Base-by-base conservation (phyloP, 2,797 vertebrate genomes). In the Vultur gryphus region DNA sequence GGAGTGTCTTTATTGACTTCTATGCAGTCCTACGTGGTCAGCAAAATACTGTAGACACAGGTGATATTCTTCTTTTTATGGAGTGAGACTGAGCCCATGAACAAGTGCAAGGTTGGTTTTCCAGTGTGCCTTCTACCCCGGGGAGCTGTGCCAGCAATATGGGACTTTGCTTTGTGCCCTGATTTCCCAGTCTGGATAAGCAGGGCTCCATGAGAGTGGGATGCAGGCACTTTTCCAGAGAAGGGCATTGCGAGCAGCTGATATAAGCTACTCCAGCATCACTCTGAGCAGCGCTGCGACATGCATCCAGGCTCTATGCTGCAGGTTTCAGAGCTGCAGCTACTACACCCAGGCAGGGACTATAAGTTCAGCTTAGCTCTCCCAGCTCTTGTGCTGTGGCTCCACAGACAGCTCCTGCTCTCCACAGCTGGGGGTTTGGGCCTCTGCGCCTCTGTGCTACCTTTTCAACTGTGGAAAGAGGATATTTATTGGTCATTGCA, bases 321-420 rank as follows among this genome's bases (percentile, higher is more conserved):
- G 52, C 31, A 28, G 10, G 31, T 20, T 76, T 69, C 37, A 28
- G 80, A 65, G 44, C 28, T 19, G 24, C 33, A 39, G 37, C 61
- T 84, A 3, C 10, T 21, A 61, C 9, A 19, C 16, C 28, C 20
- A 31, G 54, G 20, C 73, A 57, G n/a, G 49, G 43, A 35, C 46
- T 83, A 1, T 25, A 29, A 43, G 4, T 54, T 29, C 37, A 44
- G 33, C 10, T 29, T 29, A 33, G 23, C 21, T 48, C 25, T 76
- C 51, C 25, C 0, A 0, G 29, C 12, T 57, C 12, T 1, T 7
- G 11, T 16, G 16, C 43, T 57, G 61, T 21, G 7, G 48, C 10
- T 43, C 48, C 33, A 44, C 57, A 46, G 39, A 44, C 8, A 31
- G 12, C 17, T 70, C 71, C 90, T 52, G 44, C 31, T 87, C 23